Conservation (phyloP, 2,888 invertebrate species). For the Ligdia adustata region DNA sequence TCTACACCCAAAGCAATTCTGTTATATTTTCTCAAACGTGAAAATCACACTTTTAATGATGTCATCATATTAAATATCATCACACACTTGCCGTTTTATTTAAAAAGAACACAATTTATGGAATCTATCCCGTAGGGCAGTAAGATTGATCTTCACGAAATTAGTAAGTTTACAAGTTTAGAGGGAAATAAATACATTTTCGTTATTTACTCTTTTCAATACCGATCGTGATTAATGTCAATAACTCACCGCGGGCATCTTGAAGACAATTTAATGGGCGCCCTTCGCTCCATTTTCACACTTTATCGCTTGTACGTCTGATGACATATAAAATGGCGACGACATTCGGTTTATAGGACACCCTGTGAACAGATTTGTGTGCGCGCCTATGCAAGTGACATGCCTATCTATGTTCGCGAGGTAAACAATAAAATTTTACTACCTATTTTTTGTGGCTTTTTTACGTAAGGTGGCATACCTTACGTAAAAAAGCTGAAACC, state of each 20-base stretch:
- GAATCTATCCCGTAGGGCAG: slow-evolving; percentile 5
- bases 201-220: slow-evolving; percentile 45
- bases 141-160: slow-evolving; percentile 19
- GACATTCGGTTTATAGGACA: slow-evolving; percentile 51
- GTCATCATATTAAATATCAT: slow-evolving; percentile 34
- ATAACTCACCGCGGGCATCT: slow-evolving; percentile 45
- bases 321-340: slow-evolving; percentile 58
- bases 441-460: slow-evolving; percentile 30
- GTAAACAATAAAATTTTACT: slow-evolving; percentile 39
- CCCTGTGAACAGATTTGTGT: slow-evolving; percentile 65
- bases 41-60: slow-evolving; percentile 39
- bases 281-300: slow-evolving; percentile 53
- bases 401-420: slow-evolving; percentile 54
- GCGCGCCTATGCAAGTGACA: slow-evolving; percentile 66
- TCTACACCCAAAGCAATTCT: slow-evolving; percentile 32
- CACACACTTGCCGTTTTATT: slow-evolving; percentile 13
- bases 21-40: slow-evolving; percentile 19
- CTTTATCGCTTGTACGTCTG: slow-evolving; percentile 53
- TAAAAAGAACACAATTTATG: slow-evolving; percentile 20
- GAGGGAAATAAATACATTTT: slow-evolving; percentile 41
- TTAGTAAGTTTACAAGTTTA: slow-evolving; percentile 39
- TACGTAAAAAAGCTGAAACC: too few relatives aligned
- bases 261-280: slow-evolving; percentile 51
- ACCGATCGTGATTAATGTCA: slow-evolving; percentile 50
- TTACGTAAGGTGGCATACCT: too few relatives aligned